Conservation (phyloP, 2,888 invertebrate genomes). For the Scaptomyza flava region DNA sequence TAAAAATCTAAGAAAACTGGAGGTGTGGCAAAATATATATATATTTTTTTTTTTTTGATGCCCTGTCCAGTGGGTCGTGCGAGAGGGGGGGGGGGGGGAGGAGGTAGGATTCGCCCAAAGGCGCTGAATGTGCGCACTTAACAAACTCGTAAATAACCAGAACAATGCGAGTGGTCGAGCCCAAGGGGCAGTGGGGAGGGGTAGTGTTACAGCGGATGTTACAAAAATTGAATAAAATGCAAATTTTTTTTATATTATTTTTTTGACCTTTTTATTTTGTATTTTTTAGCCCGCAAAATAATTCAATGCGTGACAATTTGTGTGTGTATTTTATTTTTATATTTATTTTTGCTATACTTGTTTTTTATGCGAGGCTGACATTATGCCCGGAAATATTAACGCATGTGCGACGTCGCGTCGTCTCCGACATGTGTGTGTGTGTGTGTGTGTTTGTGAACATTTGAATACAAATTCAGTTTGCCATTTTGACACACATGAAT, state of each 20-base stretch:
- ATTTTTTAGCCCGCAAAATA: slow-evolving; percentile 64
- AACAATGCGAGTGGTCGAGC: slow-evolving; percentile 65
- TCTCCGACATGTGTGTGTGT: slow-evolving; percentile 12
- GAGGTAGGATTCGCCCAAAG: slow-evolving; percentile 26
- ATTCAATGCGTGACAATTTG: slow-evolving; percentile 79
- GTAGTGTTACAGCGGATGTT: slow-evolving; percentile 34
- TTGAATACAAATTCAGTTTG: slow-evolving; percentile 78
- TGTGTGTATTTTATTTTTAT: slow-evolving; percentile 12
- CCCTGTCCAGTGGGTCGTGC: slow-evolving; percentile 17
- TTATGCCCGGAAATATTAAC: slow-evolving; percentile 77
- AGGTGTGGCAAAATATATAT: not conserved
- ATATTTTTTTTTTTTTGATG: slow-evolving; percentile 30
- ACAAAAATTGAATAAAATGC: slow-evolving; percentile 82
- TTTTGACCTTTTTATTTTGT: slow-evolving; percentile 10
- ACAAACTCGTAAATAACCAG: slow-evolving; percentile 79
- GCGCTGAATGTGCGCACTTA: slow-evolving; percentile 74
- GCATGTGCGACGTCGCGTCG: slow-evolving; percentile 63
- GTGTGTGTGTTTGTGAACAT: slow-evolving; percentile 44
- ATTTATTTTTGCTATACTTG: slow-evolving; percentile 34
- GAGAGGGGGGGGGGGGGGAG: not conserved
- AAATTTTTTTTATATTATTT: slow-evolving; percentile 67
- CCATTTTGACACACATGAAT: slow-evolving; percentile 80
- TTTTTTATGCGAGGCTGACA: slow-evolving; percentile 61
- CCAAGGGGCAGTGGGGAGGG: slow-evolving; percentile 3
- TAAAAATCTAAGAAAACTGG: slow-evolving; percentile 1